phyloP scores from a whole-genome alignment of 2,113 vertebrate species.

The Nothobranchius furzeri region DNA sequence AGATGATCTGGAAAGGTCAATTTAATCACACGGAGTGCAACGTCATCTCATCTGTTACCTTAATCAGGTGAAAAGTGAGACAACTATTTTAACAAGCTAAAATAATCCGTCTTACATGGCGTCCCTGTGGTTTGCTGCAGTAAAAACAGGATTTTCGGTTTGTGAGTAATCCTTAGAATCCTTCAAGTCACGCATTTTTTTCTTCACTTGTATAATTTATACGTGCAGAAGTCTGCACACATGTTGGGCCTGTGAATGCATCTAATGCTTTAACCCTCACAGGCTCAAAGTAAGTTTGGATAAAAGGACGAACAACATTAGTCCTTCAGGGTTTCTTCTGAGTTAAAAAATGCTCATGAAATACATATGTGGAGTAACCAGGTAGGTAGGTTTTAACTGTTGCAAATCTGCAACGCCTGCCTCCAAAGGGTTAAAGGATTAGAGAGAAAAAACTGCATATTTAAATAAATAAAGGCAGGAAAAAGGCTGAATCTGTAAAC shows the following conservation, averaged over 20 bases:
- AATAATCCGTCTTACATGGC: background rate
- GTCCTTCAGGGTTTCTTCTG: no score
- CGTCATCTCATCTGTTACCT: background rate
- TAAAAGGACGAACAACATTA: no score
- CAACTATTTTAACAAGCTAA: background rate
- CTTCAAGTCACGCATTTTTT: background rate
- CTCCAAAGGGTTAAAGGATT: background rate
- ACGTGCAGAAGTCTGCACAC: background rate
- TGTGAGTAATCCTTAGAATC: background rate
- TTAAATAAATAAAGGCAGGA: background rate
- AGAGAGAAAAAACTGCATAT: background rate
- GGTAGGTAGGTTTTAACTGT: no score
- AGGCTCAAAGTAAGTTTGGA: no score
- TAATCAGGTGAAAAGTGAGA: background rate
- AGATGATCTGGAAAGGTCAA: slow-evolving; percentile 11
- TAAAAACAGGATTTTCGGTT: background rate
- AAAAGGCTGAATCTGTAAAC: background rate
- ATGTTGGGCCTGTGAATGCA: background rate
- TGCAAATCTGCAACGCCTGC: no score
- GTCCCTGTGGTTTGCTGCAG: background rate
- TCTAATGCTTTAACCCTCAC: background rate
- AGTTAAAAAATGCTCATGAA: no score
- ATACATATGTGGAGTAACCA: no score
- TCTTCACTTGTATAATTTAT: background rate
- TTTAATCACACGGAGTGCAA: background rate